phyloP scores from a whole-genome alignment of 2,888 invertebrate species.

The Elegia similella region DNA sequence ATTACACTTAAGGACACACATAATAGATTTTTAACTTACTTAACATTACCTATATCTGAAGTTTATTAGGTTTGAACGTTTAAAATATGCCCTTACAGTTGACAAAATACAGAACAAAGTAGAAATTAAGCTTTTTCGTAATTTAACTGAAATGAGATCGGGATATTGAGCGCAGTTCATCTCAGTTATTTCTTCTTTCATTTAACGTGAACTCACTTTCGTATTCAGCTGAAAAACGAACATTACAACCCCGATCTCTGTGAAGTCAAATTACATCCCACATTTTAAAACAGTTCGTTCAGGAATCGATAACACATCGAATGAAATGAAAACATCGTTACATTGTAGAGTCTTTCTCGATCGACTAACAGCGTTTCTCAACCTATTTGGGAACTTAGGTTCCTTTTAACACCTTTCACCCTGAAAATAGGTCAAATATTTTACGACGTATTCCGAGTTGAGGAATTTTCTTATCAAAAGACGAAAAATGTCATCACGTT shows the following conservation, averaged over 20 bases:
- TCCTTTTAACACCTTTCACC: no score
- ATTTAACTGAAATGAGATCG: not conserved
- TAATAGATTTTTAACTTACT: not conserved
- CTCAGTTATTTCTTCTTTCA: slow-evolving; percentile 3
- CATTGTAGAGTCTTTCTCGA: slow-evolving; percentile 4
- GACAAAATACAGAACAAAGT: not conserved
- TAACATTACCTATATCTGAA: not conserved
- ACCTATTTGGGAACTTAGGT: no score
- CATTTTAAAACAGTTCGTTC: slow-evolving; percentile 11
- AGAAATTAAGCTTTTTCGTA: not conserved
- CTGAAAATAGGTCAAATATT: no score
- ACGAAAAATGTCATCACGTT: no score
- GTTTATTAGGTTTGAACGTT: no score
- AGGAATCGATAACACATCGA: slow-evolving; percentile 11
- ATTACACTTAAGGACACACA: slow-evolving; percentile 19
- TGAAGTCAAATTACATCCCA: slow-evolving; percentile 15
- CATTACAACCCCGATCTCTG: slow-evolving; percentile 1
- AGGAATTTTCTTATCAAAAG: no score
- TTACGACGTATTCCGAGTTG: no score
- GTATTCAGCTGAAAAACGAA: slow-evolving; percentile 10
- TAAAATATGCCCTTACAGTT: no score
- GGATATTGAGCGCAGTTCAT: not conserved
- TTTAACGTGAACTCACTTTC: slow-evolving; percentile 8
- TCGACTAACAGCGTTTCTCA: slow-evolving; percentile 7
- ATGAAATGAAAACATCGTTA: slow-evolving; percentile 15